Base-by-base conservation (phyloP, 2,797 vertebrate species). In the Oreochromis mossambicus region DNA sequence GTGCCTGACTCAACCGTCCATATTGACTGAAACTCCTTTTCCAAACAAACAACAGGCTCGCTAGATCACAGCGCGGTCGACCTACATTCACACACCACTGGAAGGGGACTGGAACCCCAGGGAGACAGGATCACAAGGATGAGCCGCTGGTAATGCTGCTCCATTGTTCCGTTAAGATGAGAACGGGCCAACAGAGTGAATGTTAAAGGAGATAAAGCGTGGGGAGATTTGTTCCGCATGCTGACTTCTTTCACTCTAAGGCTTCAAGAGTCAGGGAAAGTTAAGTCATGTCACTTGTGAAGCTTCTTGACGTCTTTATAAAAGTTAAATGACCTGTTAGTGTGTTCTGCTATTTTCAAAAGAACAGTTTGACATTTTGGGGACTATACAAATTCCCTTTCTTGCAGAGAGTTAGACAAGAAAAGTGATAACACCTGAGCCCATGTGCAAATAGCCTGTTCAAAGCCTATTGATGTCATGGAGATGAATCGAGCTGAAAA, bases 51-150 rank as follows among this genome's bases (percentile, higher is more conserved):
- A 84, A 83, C 83, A 36, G 77, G 85, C 79, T 75, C 46, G 10
- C 84, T 85, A 88, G 93, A 92, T 79, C 92, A 77, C 86, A 87
- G 89, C 21, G 58, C 88, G 48, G 92, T 54, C 90, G 94, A 95
- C 95, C 95, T 95, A 96, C 93, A 95, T 96, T 94, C 58, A 52
- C 87, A 86, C 91, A 86, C 76, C 73, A 81, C 77, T 88, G 90
- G 89, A 92, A 91, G 80, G 87, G 91, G 89, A 92, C 82, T 5
- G 80, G 89, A 83, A 83, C 92, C 88, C 90, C 80, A 3, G 92
- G 92, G 93, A 91, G 79, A 55, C 87, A 84, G 92, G 93, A 95
- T 95, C 95, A 95, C 93, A 95, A 92, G 95, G 94, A 93, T 95
- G 94, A 95, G 94, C 95, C 91, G 94, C 94, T 93, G 91, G 91